These are phyloP conservation scores for Himalopsyche anomala DNA, from an alignment of 2,888 invertebrate genomes.

Conservation along the genomic window DNA sequence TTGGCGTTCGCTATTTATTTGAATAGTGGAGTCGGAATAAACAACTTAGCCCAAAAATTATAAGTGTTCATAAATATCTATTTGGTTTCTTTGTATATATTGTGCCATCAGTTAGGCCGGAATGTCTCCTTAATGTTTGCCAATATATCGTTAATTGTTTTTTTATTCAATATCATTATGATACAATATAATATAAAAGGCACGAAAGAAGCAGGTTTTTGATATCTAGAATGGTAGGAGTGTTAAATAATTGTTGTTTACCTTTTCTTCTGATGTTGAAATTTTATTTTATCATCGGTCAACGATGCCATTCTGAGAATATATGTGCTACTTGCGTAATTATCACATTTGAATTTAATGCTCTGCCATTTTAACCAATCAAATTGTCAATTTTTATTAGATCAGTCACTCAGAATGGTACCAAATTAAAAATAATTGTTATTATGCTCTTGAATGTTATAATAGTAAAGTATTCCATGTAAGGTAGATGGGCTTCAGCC, in stretches of 20 bases:
- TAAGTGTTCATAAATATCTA: slow-evolving; percentile 33
- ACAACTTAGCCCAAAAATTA: slow-evolving; percentile 25
- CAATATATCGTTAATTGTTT: slow-evolving; percentile 53
- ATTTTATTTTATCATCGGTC: slow-evolving; percentile 45
- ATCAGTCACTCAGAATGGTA: slow-evolving; percentile 62
- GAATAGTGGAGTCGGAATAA: background rate
- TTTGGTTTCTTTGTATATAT: slow-evolving; percentile 56
- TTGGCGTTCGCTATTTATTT: background rate
- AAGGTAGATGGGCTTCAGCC: slow-evolving; percentile 65
- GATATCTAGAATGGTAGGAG: slow-evolving; percentile 45
- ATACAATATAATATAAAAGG: background rate
- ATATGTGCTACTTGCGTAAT: background rate
- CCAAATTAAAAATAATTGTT: slow-evolving; percentile 47
- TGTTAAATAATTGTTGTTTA: slow-evolving; percentile 59
- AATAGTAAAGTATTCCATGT: slow-evolving; percentile 64
- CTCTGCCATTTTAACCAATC: background rate
- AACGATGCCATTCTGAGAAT: slow-evolving; percentile 59
- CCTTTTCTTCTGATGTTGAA: slow-evolving; percentile 59
- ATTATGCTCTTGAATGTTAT: slow-evolving; percentile 61
- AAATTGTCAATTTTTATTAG: slow-evolving; percentile 50
- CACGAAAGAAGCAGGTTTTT: slow-evolving; percentile 40
- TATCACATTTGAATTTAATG: slow-evolving; percentile 27
- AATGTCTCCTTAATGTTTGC: slow-evolving; percentile 59
- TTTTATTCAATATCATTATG: slow-evolving; percentile 48
- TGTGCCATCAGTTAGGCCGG: slow-evolving; percentile 58